Evolutionary conservation across 2,113 vertebrate genomes (phyloP).

Genomic region (Catagonus wagneri): DNA sequence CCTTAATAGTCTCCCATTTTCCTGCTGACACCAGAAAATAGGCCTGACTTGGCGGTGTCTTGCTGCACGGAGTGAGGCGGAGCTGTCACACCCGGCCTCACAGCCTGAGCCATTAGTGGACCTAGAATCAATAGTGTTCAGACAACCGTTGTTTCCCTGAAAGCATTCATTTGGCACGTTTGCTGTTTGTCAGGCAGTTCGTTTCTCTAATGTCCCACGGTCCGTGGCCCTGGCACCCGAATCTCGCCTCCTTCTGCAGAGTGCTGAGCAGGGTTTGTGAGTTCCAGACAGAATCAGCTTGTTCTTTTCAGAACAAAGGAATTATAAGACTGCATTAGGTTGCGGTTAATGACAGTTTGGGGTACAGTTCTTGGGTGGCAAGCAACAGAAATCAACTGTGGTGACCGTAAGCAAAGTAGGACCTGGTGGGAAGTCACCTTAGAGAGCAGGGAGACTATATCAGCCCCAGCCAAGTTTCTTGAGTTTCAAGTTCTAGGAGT

Average conservation of each 20-base stretch:
- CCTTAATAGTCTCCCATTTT: slow-evolving; percentile 84
- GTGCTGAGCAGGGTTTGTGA: not conserved
- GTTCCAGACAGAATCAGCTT: not conserved
- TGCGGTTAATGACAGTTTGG: not conserved
- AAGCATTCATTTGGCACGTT: slow-evolving; percentile 50
- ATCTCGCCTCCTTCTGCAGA: not conserved
- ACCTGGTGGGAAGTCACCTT: not conserved
- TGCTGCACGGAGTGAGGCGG: slow-evolving; percentile 41
- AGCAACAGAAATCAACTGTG: not conserved
- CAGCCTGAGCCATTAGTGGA: slow-evolving; percentile 67
- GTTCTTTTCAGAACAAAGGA: not conserved
- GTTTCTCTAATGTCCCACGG: slow-evolving; percentile 37
- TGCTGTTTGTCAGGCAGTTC: slow-evolving; percentile 62
- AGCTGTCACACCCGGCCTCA: slow-evolving; percentile 59
- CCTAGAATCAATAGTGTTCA: slow-evolving; percentile 74
- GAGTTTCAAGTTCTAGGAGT: too few species aligned
- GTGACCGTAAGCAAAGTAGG: not conserved
- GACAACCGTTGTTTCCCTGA: slow-evolving; percentile 64
- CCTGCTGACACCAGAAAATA: slow-evolving; percentile 85
- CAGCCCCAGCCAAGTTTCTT: not conserved
- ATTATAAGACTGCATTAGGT: not conserved
- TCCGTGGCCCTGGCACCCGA: not conserved
- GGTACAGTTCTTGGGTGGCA: not conserved
- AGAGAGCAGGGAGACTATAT: not conserved
- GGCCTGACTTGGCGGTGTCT: slow-evolving; percentile 73